Evolutionary conservation across 1,140 invertebrate genomes (phyloP).

Genomic region (Drosophila ficusphila): DNA sequence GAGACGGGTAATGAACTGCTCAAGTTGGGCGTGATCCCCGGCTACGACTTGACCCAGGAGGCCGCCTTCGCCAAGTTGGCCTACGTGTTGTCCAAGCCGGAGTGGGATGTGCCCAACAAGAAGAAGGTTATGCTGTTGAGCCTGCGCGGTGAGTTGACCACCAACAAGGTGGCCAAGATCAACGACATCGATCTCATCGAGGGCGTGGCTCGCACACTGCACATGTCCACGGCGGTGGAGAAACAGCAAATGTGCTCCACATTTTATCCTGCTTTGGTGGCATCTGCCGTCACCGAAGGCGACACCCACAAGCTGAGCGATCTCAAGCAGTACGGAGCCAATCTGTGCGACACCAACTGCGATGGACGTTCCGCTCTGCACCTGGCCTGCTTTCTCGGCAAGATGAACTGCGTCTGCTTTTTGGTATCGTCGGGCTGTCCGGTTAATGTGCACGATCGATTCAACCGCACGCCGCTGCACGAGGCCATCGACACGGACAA

Average conservation of each 20-base stretch:
- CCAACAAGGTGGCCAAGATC: slow-evolving; percentile 69
- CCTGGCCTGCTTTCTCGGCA: slow-evolving; percentile 90
- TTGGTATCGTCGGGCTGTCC: slow-evolving; percentile 91
- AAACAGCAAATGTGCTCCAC: slow-evolving; percentile 89
- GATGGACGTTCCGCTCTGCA: slow-evolving; percentile 93
- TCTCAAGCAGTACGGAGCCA: slow-evolving; percentile 86
- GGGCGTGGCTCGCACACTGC: slow-evolving; percentile 87
- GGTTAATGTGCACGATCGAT: slow-evolving; percentile 87
- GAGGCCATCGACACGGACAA: slow-evolving; percentile 87
- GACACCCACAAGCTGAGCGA: slow-evolving; percentile 85
- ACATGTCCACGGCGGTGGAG: slow-evolving; percentile 88
- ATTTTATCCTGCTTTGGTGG: slow-evolving; percentile 91
- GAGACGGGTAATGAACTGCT: slow-evolving; percentile 89
- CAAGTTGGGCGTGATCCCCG: slow-evolving; percentile 91
- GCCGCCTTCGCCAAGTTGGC: slow-evolving; percentile 96
- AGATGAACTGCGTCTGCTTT: slow-evolving; percentile 69
- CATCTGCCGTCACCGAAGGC: slow-evolving; percentile 88
- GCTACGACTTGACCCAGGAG: slow-evolving; percentile 97
- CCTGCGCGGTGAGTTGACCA: slow-evolving; percentile 86
- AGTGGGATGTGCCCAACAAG: slow-evolving; percentile 90
- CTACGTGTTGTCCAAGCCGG: slow-evolving; percentile 94
- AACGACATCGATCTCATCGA: slow-evolving; percentile 86
- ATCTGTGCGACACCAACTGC: slow-evolving; percentile 90
- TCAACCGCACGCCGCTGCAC: slow-evolving; percentile 87
- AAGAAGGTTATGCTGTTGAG: slow-evolving; percentile 91